phyloP scores from a whole-genome alignment of 1,140 invertebrate genomes.

The Brachionus rubens region DNA sequence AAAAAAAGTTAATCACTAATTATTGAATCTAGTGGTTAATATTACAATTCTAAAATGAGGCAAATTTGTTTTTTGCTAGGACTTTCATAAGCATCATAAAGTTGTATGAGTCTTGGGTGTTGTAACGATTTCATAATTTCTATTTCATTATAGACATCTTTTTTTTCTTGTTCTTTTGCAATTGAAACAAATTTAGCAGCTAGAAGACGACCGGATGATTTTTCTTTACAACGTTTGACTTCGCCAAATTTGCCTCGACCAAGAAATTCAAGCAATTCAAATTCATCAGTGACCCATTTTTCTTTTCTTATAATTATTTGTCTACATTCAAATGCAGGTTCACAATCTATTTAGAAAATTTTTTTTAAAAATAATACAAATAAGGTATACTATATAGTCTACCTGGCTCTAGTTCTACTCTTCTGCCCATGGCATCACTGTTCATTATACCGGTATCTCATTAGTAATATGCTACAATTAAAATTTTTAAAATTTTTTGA shows the following conservation, averaged over 20 bases:
- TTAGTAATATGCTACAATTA: conserved; percentile 7
- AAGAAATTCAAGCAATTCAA: conserved; percentile 58
- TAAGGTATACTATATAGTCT: neutral
- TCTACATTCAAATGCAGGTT: conserved; percentile 58
- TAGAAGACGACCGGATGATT: conserved; percentile 71
- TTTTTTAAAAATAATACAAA: neutral
- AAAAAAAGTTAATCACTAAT: neutral
- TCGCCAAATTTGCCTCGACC: conserved; percentile 92
- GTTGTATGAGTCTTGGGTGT: conserved; percentile 86
- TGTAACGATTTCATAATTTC: conserved; percentile 90
- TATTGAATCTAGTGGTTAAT: neutral
- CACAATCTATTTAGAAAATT: conserved; percentile 51
- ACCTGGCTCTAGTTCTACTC: conserved; percentile 42
- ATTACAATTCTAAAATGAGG: conserved; percentile 86
- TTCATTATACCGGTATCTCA: conserved; percentile 43
- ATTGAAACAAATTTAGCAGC: conserved; percentile 85
- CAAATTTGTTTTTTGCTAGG: conserved; percentile 79
- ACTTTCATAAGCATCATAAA: conserved; percentile 88
- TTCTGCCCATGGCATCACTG: conserved; percentile 46
- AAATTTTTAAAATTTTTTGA: too few species aligned
- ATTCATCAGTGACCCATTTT: conserved; percentile 61
- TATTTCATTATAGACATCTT: conserved; percentile 87
- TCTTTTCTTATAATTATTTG: conserved; percentile 58
- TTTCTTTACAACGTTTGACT: conserved; percentile 85
- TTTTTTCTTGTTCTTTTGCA: conserved; percentile 74